Evolutionary conservation across 2,797 vertebrate species (phyloP), one percentile per base, ranked within the genome.

Genomic region (Decapterus maruadsi): DNA sequence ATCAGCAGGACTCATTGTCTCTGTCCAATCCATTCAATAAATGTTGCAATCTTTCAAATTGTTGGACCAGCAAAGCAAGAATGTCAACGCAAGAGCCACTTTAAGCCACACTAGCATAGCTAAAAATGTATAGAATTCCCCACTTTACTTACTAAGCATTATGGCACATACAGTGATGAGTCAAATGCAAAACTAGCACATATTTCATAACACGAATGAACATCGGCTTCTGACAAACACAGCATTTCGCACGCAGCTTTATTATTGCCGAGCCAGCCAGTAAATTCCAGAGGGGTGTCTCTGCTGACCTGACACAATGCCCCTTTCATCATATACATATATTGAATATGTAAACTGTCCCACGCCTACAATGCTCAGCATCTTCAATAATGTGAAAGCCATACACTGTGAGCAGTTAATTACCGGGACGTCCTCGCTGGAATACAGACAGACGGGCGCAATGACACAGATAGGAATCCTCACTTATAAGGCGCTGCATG

Each of bases 111-210:
- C 7, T 13, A 45, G 45, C 10, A 7, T 12, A 38, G 16, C 68
- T 38, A 20, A 31, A 29, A 54, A 38, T 65, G 69, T 54, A 78
- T 31, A 45, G 59, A 22, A 31, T 54, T 70, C 78, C 84, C 78
- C 75, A 46, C 54, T 64, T 72, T 75, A 87, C 67, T 79, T 51
- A 75, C 64, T 51, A 63, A 81, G 88, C 72, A 83, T 81, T 66
- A 74, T 63, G 22, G 64, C 65, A 53, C 77, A 66, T 60, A 58
- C 77, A 78, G 72, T 58, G 83, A 34, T 29, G 14, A 85, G 69
- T 80, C 56, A 78, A 84, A 79, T 78, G 48, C 69, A 80, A 86
- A 84, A 90, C 77, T 82, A 86, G 82, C 74, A 78, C 77, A 72
- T 83, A 79, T 85, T 88, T 91, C 61, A 81, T 57, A 72, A 76